These are phyloP conservation scores for Onychostruthus taczanowskii DNA, from an alignment of 2,113 vertebrate species.

Conservation along the genomic window DNA sequence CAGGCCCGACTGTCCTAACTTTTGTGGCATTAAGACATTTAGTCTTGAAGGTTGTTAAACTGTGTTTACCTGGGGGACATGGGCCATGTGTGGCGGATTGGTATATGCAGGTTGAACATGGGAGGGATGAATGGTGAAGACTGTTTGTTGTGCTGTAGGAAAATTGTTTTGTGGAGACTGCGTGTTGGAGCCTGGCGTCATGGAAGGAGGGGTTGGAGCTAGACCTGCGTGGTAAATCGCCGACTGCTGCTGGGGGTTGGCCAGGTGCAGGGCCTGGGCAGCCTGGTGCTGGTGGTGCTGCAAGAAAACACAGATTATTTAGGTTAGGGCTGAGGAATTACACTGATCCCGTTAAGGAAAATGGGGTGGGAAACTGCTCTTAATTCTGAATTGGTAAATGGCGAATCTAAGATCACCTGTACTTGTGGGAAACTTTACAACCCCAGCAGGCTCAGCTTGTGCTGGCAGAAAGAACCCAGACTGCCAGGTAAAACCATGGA, in stretches of 20 bases:
- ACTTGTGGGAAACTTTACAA: background rate
- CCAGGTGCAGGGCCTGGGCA: constrained; percentile 92
- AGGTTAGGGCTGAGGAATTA: background rate
- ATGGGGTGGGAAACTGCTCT: background rate
- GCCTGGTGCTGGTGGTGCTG: constrained; percentile 93
- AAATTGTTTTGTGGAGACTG: constrained; percentile 96
- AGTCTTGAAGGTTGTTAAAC: constrained; percentile 63
- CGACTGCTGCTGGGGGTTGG: constrained; percentile 89
- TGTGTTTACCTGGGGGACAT: constrained; percentile 91
- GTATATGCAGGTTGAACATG: constrained; percentile 95
- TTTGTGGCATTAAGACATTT: constrained; percentile 52
- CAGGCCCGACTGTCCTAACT: constrained; percentile 42
- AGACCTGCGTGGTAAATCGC: constrained; percentile 93
- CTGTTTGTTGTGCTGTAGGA: constrained; percentile 91
- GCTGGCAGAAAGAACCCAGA: background rate
- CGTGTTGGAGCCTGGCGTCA: constrained; percentile 94
- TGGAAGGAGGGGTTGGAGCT: constrained; percentile 92
- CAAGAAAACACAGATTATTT: background rate
- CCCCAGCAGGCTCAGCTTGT: background rate
- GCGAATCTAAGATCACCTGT: background rate
- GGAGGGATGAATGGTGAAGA: constrained; percentile 94
- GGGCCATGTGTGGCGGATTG: constrained; percentile 94
- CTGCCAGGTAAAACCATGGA: background rate
- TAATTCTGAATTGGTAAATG: fast-evolving
- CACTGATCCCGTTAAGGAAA: no score